These are phyloP conservation scores for Drosophila acutilabella DNA, from an alignment of 2,888 invertebrate species.

Conservation along the genomic window DNA sequence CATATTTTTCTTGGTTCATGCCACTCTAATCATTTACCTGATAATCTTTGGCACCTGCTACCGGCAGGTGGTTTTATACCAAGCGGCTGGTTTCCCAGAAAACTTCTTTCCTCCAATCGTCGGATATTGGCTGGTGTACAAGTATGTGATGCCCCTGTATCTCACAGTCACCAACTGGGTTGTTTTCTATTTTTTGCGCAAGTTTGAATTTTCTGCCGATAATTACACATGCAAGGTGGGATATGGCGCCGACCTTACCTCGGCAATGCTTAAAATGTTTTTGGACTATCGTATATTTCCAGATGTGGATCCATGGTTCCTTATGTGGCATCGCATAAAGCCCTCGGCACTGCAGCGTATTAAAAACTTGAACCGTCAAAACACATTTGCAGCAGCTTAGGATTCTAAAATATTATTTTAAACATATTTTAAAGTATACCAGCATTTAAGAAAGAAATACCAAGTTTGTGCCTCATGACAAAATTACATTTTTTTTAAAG, in stretches of 20 bases:
- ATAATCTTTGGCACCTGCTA: slow-evolving; percentile 46
- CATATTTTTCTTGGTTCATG: slow-evolving; percentile 27
- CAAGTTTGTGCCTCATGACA: too few relatives aligned
- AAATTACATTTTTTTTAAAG: too few relatives aligned
- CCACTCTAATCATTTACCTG: slow-evolving; percentile 48
- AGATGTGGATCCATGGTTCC: slow-evolving; percentile 46
- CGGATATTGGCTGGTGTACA: slow-evolving; percentile 67
- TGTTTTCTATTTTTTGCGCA: slow-evolving; percentile 44
- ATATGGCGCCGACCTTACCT: slow-evolving; percentile 12
- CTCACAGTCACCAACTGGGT: slow-evolving; percentile 53
- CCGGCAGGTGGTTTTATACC: slow-evolving; percentile 16
- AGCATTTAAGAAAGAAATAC: too few relatives aligned
- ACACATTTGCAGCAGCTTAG: too few relatives aligned
- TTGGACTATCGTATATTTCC: slow-evolving; percentile 53
- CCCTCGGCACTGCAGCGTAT: slow-evolving; percentile 50
- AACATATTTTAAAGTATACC: too few relatives aligned
- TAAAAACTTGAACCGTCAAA: not conserved
- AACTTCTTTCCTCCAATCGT: slow-evolving; percentile 42
- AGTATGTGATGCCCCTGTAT: slow-evolving; percentile 57
- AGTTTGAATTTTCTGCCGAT: slow-evolving; percentile 57
- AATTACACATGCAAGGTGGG: slow-evolving; percentile 16
- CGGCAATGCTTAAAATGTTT: slow-evolving; percentile 55
- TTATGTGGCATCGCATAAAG: slow-evolving; percentile 51
- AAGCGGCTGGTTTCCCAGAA: slow-evolving; percentile 56
- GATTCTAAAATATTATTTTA: too few relatives aligned